A percentile compares a stretch with the other conserved stretches of the same genome.
phyloP scores from a whole-genome alignment of 2,888 invertebrate genomes.

The Oxycera nigricornis region DNA sequence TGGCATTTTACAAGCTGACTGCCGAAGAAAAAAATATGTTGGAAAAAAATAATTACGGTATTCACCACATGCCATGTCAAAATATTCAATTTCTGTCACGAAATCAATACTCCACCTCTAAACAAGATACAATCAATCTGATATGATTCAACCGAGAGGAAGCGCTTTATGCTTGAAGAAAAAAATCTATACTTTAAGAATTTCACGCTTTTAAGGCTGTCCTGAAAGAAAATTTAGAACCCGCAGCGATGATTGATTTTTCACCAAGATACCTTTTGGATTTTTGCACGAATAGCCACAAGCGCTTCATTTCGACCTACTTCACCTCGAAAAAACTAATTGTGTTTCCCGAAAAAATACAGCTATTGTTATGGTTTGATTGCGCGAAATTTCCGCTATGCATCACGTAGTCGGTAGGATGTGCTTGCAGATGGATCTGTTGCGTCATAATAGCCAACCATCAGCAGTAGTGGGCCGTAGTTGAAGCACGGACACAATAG shows the following conservation, averaged over 20 bases:
- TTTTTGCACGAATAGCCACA: slow-evolving; percentile 9
- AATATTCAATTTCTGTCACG: too few species aligned
- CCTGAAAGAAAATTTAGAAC: background rate
- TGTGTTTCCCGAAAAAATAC: background rate
- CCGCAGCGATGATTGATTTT: background rate
- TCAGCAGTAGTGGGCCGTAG: background rate
- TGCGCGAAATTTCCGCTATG: slow-evolving; percentile 13
- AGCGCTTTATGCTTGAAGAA: too few species aligned
- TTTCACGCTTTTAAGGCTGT: too few species aligned
- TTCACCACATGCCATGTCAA: too few species aligned
- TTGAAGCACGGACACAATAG: background rate
- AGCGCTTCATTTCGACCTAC: background rate
- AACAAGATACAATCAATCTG: too few species aligned
- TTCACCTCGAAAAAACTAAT: background rate
- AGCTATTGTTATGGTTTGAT: slow-evolving; percentile 2
- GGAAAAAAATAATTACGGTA: too few species aligned
- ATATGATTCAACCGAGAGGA: too few species aligned
- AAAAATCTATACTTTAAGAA: too few species aligned
- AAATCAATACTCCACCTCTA: too few species aligned
- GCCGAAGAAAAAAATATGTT: too few species aligned
- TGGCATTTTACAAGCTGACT: too few species aligned
- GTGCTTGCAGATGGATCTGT: background rate
- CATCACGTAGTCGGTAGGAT: background rate
- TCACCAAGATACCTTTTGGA: background rate
- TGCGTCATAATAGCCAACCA: slow-evolving; percentile 22